Evolutionary conservation across 2,888 invertebrate genomes (phyloP), one percentile per base, ranked within the genome.

Genomic region (Cryptops parisi): DNA sequence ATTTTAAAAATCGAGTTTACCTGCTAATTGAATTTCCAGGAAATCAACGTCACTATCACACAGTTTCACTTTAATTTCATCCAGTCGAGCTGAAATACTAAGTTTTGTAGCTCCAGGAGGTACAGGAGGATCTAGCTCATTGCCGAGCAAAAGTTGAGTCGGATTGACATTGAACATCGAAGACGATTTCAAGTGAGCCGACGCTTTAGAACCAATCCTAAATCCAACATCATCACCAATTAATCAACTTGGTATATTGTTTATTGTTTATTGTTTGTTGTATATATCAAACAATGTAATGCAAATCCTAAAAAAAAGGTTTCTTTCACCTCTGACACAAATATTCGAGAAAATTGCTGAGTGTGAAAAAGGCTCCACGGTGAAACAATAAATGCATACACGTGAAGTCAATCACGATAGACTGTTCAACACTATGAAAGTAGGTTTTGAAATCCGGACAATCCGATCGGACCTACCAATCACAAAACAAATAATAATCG

Each of bases 401-500:
- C 40, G 77, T 79, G 47, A 82, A 70, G 64, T 84, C 83, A 0
- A 82, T 72, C 41, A 84, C 81, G 48, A 85, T 66, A 0, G 82
- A 81, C 57, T 83, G 82, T 67, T 86, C 85, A 41, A 85, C 82
- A 62, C 78, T 82, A 65, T 83, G 82, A 66, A 86, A 88, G 63
- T 83, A 80, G 0, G 78, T 76, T 63, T 80, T 79, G 69, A 86
- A 87, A 66, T 88, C 87, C 0, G 86, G 85, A 66, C 87, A 87
- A 62, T 80, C 78, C 0, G 84, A 81, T 45, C 78, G 77, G 0
- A 86, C 84, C 84, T 84, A 62, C 0, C n/a, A n/a, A n/a, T n/a
- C n/a, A n/a, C n/a, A n/a, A n/a, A n/a, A n/a, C n/a, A 66, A 65
- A 23, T 47, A 56, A 50, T 47, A 44, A 38, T 15, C 6, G 17